Conservation (phyloP, 2,888 invertebrate species). For the Arge pagana region DNA sequence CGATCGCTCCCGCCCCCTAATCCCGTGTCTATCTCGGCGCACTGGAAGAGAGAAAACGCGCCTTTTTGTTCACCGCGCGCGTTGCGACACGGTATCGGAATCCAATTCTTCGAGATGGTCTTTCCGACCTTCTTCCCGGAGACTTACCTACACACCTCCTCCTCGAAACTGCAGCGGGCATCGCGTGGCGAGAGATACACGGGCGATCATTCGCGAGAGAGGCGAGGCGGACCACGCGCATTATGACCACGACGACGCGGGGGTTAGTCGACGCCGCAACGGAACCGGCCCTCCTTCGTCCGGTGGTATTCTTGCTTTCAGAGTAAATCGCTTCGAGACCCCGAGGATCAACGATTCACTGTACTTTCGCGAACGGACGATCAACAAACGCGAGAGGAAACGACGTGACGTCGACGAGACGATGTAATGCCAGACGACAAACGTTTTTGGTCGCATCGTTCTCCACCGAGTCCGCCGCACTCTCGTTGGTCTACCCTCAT, state of each 20-base stretch:
- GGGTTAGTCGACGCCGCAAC: slow-evolving; percentile 1
- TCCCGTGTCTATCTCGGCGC: not conserved
- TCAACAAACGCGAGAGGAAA: slow-evolving; percentile 1
- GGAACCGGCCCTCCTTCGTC: slow-evolving; percentile 16
- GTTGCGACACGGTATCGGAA: slow-evolving; percentile 12
- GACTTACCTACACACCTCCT: slow-evolving; percentile 5
- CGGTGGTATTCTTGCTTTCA: slow-evolving; percentile 20
- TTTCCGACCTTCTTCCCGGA: not conserved
- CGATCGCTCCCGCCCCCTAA: not conserved
- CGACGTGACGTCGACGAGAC: slow-evolving; percentile 7
- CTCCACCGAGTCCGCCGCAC: too few relatives aligned
- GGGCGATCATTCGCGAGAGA: not conserved
- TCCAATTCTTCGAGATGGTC: slow-evolving; percentile 17
- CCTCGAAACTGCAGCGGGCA: slow-evolving; percentile 10
- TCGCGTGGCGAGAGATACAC: slow-evolving; percentile 7
- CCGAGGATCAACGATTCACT: slow-evolving; percentile 10
- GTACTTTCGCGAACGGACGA: slow-evolving; percentile 4
- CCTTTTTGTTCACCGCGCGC: slow-evolving; percentile 4
- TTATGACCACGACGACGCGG: slow-evolving; percentile 16
- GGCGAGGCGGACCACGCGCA: slow-evolving; percentile 1
- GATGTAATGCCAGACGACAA: slow-evolving; percentile 20
- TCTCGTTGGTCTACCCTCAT: not conserved
- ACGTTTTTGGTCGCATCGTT: slow-evolving; percentile 14
- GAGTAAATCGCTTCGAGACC: slow-evolving; percentile 24
- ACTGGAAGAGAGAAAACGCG: not conserved